Conservation (phyloP, 2,888 invertebrate species). For the Melinaea menophilus region DNA sequence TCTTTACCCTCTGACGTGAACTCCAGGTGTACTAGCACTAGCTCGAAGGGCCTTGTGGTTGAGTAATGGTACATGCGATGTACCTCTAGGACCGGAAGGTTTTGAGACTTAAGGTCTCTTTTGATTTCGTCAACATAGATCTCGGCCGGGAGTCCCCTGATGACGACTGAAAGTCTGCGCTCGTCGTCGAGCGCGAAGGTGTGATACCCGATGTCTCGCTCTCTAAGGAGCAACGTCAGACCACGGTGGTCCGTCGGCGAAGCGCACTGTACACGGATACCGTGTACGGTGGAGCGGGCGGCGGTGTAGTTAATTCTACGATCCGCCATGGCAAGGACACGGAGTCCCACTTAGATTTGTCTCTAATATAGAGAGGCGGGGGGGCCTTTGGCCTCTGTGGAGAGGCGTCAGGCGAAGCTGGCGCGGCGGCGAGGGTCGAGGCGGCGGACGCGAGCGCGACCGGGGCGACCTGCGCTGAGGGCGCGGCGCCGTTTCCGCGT, state of each 20-base stretch:
- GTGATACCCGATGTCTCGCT: not conserved
- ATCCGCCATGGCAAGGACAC: too few relatives aligned
- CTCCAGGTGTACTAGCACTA: slow-evolving; percentile 1
- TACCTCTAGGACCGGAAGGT: not conserved
- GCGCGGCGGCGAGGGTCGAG: not conserved
- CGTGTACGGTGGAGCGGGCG: not conserved
- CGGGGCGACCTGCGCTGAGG: not conserved
- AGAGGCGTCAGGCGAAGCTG: not conserved
- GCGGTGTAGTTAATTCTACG: too few relatives aligned
- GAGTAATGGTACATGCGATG: slow-evolving; percentile 1
- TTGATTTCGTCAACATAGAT: not conserved
- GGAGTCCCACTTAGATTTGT: too few relatives aligned
- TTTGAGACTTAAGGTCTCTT: not conserved
- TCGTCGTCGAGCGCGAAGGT: slow-evolving; percentile 11
- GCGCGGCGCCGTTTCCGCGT: not conserved
- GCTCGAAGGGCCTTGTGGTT: not conserved
- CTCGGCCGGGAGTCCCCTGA: slow-evolving; percentile 2
- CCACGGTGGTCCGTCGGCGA: not conserved
- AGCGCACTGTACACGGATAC: not conserved
- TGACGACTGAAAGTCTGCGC: not conserved
- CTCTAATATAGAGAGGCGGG: not conserved
- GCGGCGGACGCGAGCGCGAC: not conserved
- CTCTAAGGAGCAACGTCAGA: not conserved
- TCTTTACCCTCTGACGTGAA: slow-evolving; percentile 7
- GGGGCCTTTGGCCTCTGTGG: not conserved